phyloP scores from a whole-genome alignment of 2,797 vertebrate genomes.

The Enteromius afrohamiltoni region DNA sequence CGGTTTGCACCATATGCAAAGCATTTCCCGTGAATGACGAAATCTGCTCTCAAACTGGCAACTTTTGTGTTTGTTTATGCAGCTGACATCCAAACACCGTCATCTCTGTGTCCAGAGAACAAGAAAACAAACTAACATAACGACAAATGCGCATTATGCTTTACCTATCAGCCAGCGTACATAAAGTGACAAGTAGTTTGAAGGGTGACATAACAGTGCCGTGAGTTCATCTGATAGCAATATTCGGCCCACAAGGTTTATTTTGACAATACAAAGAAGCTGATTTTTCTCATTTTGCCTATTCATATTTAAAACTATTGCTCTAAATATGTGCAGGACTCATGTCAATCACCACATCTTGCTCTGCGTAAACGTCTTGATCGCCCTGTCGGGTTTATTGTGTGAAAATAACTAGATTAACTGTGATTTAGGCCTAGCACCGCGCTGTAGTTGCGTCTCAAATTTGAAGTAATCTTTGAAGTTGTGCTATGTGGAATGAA shows the following conservation, averaged over 20 bases:
- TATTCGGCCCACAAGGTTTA: neutral
- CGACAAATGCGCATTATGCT: neutral
- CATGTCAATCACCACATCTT: neutral
- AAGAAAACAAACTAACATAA: neutral
- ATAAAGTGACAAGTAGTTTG: neutral
- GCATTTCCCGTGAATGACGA: neutral
- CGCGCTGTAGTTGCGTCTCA: neutral
- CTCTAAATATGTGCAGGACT: neutral
- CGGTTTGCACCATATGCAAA: conserved; percentile 14
- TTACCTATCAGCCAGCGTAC: neutral
- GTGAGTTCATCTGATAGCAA: neutral
- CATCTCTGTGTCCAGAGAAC: neutral
- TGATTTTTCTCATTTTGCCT: neutral
- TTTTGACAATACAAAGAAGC: neutral
- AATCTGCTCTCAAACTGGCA: neutral
- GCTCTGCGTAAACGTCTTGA: neutral
- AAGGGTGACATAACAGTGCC: neutral
- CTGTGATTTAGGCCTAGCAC: neutral
- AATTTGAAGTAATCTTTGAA: conserved; percentile 7
- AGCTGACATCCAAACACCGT: neutral
- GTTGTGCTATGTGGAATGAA: neutral
- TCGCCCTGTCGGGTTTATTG: neutral
- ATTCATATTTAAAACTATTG: neutral
- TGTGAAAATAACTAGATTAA: neutral
- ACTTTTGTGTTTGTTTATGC: neutral